Conservation (phyloP, 2,113 vertebrate species). For the Gymnogyps californianus region DNA sequence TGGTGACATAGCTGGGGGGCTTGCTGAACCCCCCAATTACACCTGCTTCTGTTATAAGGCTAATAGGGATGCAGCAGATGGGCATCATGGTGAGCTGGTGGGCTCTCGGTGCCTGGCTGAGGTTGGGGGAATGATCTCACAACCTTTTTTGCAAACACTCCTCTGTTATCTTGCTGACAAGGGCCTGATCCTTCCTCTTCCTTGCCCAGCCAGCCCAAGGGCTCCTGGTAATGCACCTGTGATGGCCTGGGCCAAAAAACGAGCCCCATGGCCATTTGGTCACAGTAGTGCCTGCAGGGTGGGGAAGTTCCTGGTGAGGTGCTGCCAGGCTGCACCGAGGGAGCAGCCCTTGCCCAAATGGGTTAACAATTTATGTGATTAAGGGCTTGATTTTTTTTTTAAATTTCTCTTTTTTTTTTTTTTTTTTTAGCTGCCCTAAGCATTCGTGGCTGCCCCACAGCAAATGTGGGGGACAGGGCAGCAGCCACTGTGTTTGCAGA, state of each 20-base stretch:
- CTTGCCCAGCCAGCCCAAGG: background rate
- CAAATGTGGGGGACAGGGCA: background rate
- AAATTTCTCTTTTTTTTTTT: no score
- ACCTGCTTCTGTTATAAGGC: background rate
- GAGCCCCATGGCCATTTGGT: accelerated
- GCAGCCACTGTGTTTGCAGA: background rate
- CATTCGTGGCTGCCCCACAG: background rate
- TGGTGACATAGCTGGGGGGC: background rate
- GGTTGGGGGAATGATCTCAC: background rate
- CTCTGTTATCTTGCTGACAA: background rate
- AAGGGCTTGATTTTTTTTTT: background rate
- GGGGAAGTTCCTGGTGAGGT: background rate
- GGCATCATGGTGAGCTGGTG: background rate
- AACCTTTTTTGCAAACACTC: background rate
- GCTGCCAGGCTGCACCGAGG: background rate
- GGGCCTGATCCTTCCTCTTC: background rate
- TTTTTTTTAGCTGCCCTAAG: no score
- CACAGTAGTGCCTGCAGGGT: background rate
- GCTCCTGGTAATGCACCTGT: background rate
- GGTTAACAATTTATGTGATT: background rate
- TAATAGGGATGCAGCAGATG: background rate
- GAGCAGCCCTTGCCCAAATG: background rate
- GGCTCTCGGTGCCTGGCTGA: background rate
- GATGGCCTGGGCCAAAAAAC: background rate
- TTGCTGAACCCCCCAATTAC: background rate